These are phyloP conservation scores for Eira barbara DNA, from an alignment of 2,113 vertebrate genomes.

Conservation along the genomic window DNA sequence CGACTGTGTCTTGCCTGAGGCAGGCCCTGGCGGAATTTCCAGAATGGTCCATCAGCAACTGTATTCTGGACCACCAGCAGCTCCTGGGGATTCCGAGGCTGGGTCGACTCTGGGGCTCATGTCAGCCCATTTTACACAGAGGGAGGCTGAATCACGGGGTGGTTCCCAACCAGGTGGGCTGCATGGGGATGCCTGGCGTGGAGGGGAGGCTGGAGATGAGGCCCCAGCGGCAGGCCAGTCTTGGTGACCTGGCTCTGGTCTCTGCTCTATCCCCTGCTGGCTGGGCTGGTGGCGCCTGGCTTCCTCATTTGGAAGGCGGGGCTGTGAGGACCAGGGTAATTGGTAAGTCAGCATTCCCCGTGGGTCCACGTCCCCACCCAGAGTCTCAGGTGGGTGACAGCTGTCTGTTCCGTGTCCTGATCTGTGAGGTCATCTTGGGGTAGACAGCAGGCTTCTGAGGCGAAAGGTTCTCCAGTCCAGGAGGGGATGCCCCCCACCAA, in stretches of 20 bases:
- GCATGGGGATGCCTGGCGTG: not conserved
- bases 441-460: too few species aligned
- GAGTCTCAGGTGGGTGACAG: not conserved
- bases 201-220: not conserved
- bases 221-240: not conserved
- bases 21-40: not conserved
- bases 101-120: accelerated
- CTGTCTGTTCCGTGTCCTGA: accelerated
- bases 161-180: accelerated
- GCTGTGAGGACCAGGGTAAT: accelerated
- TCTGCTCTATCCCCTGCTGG: slow-evolving; percentile 35
- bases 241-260: accelerated
- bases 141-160: not conserved
- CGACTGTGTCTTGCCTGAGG: not conserved
- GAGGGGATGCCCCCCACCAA: not conserved
- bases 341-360: not conserved
- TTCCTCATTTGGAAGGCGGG: not conserved
- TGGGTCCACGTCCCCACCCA: not conserved
- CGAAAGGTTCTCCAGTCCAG: not conserved
- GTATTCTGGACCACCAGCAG: accelerated
- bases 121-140: accelerated
- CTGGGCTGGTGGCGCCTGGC: not conserved
- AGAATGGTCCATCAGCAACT: accelerated
- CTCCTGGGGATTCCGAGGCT: accelerated
- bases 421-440: accelerated